A percentile compares a stretch with the other conserved stretches of the same genome.
Evolutionary conservation across 2,797 vertebrate genomes (phyloP).

Genomic region (Esox masquinongy): DNA sequence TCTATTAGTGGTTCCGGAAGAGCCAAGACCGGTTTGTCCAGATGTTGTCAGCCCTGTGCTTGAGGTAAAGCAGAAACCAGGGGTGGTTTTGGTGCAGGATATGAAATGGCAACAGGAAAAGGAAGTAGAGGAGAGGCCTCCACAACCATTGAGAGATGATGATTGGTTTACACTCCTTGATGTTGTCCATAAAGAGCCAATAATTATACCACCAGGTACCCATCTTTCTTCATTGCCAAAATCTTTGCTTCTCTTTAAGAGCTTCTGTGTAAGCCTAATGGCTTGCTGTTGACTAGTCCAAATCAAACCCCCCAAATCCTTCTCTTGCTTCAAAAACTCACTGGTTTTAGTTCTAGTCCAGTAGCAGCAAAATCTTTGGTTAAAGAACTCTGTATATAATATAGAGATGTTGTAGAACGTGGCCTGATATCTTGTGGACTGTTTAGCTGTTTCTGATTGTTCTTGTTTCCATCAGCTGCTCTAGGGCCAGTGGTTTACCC

Average conservation of each 20-base stretch:
- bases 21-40: conserved; percentile 26
- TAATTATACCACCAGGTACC: conserved; percentile 9
- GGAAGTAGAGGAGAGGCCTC: conserved; percentile 9
- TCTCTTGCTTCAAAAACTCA: not conserved
- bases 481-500: not conserved
- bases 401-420: not conserved
- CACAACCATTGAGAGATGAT: conserved; percentile 49
- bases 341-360: not conserved
- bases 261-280: too few species aligned
- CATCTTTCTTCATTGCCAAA: not conserved
- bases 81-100: conserved; percentile 21
- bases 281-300: not conserved
- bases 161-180: conserved; percentile 61
- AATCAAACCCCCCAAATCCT: not conserved
- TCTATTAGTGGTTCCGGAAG: conserved; percentile 34
- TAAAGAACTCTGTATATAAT: not conserved
- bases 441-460: not conserved
- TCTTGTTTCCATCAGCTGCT: not conserved
- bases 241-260: not conserved
- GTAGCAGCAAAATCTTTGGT: not conserved
- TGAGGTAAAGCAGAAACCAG: conserved; percentile 35
- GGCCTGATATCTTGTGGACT: not conserved
- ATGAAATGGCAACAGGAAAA: conserved; percentile 26
- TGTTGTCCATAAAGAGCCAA: conserved; percentile 28
- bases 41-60: conserved; percentile 22